Conservation (phyloP, 1,140 invertebrate genomes). For the Diorhabda carinulata region DNA sequence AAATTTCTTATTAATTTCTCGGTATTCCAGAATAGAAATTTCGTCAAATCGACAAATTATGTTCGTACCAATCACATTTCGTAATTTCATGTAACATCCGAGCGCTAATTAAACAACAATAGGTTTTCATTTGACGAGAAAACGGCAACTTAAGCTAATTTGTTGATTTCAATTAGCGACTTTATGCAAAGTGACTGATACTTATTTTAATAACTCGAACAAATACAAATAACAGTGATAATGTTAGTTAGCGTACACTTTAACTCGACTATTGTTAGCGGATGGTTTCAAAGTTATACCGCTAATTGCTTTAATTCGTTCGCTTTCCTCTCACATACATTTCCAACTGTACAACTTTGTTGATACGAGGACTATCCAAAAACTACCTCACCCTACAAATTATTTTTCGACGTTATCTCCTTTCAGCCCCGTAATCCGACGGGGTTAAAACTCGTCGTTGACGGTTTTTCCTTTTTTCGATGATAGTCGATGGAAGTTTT, state of each 20-base stretch:
- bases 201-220: slow-evolving; percentile 18
- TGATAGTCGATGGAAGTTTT: no score
- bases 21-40: no score
- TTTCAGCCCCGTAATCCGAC: no score
- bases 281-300: slow-evolving; percentile 23
- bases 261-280: slow-evolving; percentile 22
- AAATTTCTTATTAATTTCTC: no score
- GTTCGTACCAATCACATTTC: no score
- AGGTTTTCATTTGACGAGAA: not conserved
- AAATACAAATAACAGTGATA: slow-evolving; percentile 25
- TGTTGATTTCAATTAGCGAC: slow-evolving; percentile 16
- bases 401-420: not conserved
- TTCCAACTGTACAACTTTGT: no score
- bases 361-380: no score
- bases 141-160: slow-evolving; percentile 13
- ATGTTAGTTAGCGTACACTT: slow-evolving; percentile 25
- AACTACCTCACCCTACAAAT: not conserved
- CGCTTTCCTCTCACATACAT: no score
- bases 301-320: slow-evolving; percentile 29
- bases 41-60: no score
- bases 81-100: not conserved
- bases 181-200: slow-evolving; percentile 25
- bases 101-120: not conserved
- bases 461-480: not conserved
- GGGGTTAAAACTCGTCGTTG: not conserved